Base-by-base conservation (phyloP, 37 sponge, comb jelly and placozoan species). In the Haliclona indistincta region DNA sequence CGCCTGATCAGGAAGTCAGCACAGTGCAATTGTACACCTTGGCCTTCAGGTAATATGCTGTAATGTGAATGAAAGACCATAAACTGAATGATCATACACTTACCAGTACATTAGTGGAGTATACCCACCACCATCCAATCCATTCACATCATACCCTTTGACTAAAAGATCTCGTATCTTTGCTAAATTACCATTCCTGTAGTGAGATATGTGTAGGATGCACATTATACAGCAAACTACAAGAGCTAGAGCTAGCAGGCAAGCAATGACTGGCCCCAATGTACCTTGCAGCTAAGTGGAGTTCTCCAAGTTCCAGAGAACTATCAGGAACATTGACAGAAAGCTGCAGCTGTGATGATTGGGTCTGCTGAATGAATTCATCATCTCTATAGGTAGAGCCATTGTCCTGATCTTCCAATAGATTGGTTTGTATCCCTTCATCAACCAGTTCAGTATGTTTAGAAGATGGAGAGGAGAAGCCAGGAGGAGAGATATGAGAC, bases 31-130 rank as follows among this genome's bases (percentile, higher is more conserved):
- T 90, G 91, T 8, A 86, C 84, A 1, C 86, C 90, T 3, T 74
- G 42, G 1, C 71, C 63, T 40, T 70, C 39, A 40, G 60, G 44
- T 40, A 39, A 30, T 8, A 60, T 22, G 33, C 38, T 4, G 36
- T 22, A 5, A 22, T 7, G 37, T 64, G 37, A 64, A 33, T 34
- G 33, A 2, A 22, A n/a, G n/a, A n/a, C n/a, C n/a, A n/a, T n/a
- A n/a, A 29, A 5, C 1, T 41, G 10, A 38, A 38, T 25, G 25
- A n/a, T 4, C 30, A 67, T 54, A 37, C 0, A 63, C 92, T 63
- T 47, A 91, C 92, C 92, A 91, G 72, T 87, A 91, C 95, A 94
- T 94, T 25, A 94, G 88, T 2, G 95, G 88, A 8, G 88, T 86
- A 45, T 73, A 47, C 25, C 95, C 95, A 22, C 86, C 79, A 37